Base-by-base conservation (phyloP, 2,888 invertebrate genomes). In the Crepidodera aurea region DNA sequence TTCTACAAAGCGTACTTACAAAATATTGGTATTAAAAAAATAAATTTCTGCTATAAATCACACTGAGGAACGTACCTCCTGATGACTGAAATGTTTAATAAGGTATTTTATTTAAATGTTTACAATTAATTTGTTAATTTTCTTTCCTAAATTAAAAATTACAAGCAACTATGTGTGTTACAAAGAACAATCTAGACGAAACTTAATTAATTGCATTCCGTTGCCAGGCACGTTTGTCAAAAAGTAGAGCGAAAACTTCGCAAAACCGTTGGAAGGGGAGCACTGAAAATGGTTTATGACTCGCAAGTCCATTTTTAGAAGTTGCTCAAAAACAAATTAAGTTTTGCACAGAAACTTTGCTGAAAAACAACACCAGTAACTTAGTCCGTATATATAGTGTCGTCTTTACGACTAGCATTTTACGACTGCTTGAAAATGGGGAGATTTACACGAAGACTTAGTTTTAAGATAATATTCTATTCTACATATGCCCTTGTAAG, bases 271-370 rank as follows among this genome's bases (percentile, higher is more conserved):
- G 13, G 18, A 40, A 2, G 18, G 40, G 40, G 40, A 40, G 40
- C 40, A 40, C 16, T 40, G 40, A 18, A 40, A 40, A 40, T 40
- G 18, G 40, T n/a, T 54, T 48, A 54, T 40, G 48, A 48, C 60
- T 40, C 10, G 10, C 39, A 18, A 54, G 60, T 48, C 19, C 48
- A 37, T 19, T 60, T 48, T 39, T 13, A 34, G 64, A 66, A 68
- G 63, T 68, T 65, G 53, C 55, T 66, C 62, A 67, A 66, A 68
- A 65, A 66, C 67, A 68, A 69, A 71, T 68, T 68, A 69, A 66
- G 64, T 61, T 68, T 64, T 40, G 25, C 65, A 61, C 51, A 48
- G 60, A 65, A 68, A 67, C 61, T 68, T 66, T 62, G 51, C 65
- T 64, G 66, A 67, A 69, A 69, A 68, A 69, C 66, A 70, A 64